Evolutionary conservation across 2,113 vertebrate genomes (phyloP).

Genomic region (Strix uralensis): DNA sequence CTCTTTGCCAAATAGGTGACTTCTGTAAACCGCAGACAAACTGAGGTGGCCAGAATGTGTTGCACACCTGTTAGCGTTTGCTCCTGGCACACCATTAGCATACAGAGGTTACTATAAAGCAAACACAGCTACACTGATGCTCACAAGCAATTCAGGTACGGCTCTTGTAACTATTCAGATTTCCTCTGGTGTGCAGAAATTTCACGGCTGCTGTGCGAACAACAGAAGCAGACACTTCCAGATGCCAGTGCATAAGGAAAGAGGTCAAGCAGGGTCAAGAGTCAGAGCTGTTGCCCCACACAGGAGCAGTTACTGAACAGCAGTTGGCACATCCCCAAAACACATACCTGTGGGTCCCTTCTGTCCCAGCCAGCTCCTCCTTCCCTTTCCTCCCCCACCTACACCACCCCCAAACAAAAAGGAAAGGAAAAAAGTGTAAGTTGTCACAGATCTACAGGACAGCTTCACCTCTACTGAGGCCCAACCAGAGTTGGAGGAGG

Average conservation of each 20-base stretch:
- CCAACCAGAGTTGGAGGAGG: neutral
- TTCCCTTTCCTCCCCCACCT: neutral
- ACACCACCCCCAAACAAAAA: neutral
- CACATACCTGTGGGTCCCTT: neutral
- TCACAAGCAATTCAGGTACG: neutral
- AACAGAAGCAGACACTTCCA: neutral
- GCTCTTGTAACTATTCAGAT: neutral
- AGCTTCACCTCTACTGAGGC: neutral
- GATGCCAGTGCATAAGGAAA: neutral
- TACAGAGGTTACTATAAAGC: neutral
- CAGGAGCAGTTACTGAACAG: neutral
- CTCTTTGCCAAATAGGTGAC: neutral
- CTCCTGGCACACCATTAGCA: neutral
- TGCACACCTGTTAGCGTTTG: neutral
- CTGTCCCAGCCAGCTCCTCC: neutral
- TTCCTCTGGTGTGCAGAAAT: neutral
- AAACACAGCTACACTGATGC: neutral
- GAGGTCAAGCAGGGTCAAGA: neutral
- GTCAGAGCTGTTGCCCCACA: rapidly evolving
- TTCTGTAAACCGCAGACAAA: neutral
- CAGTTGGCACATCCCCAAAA: neutral
- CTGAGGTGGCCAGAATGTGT: neutral
- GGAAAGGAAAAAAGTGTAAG: neutral
- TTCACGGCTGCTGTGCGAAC: neutral
- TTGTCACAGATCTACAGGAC: neutral